These are phyloP conservation scores for Epirrhoe alternata DNA, from an alignment of 2,888 invertebrate species.

Conservation along the genomic window DNA sequence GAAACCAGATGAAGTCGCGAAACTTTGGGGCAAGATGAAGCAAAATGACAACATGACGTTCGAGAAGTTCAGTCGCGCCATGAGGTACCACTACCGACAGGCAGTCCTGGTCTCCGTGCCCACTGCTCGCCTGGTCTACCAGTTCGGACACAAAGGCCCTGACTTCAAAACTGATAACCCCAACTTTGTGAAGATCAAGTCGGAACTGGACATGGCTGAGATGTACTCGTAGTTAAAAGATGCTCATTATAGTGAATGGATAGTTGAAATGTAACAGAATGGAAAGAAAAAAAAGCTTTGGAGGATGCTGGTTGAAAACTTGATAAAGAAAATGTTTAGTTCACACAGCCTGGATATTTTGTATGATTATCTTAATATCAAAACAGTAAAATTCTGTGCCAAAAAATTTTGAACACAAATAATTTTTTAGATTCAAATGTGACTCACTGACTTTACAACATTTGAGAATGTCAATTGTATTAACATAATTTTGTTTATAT, in stretches of 20 bases:
- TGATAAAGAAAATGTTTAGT: background rate
- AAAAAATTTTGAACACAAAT: too few species aligned
- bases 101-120: constrained; percentile 90
- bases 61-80: constrained; percentile 95
- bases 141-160: constrained; percentile 92
- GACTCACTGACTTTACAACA: background rate
- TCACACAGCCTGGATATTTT: background rate
- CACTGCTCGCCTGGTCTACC: constrained; percentile 91
- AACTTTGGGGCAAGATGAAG: constrained; percentile 94
- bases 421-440: background rate
- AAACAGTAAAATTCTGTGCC: background rate
- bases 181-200: constrained; percentile 74
- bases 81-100: constrained; percentile 94
- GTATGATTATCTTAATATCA: background rate
- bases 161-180: constrained; percentile 90
- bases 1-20: constrained; percentile 93
- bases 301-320: background rate
- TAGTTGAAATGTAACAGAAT: constrained; percentile 42
- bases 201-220: constrained; percentile 65
- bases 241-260: constrained; percentile 48
- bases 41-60: constrained; percentile 96
- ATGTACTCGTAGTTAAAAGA: constrained; percentile 66
- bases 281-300: constrained; percentile 7
- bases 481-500: constrained; percentile 14
- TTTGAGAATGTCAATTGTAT: constrained; percentile 36